These are phyloP conservation scores for Lepeophtheirus nordmannii DNA, from an alignment of 2,888 invertebrate genomes.

Conservation along the genomic window DNA sequence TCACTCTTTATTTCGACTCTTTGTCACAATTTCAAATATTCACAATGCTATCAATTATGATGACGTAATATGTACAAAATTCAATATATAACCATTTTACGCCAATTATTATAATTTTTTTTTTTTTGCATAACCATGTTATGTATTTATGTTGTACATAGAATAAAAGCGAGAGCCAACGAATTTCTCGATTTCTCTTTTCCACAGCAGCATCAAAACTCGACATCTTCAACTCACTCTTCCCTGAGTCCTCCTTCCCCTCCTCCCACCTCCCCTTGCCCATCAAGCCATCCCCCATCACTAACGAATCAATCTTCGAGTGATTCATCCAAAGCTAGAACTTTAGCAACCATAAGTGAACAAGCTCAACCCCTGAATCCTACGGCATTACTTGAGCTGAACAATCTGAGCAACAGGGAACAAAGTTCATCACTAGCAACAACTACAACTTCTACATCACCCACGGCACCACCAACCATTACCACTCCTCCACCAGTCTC, in stretches of 20 bases:
- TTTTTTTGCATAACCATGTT: too few relatives aligned
- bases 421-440: background rate
- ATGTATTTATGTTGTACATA: too few relatives aligned
- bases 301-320: background rate
- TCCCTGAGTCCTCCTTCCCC: background rate
- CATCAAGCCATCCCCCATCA: background rate
- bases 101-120: too few relatives aligned
- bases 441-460: background rate
- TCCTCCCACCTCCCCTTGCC: background rate
- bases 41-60: too few relatives aligned
- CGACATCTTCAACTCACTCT: background rate
- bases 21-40: too few relatives aligned
- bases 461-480: background rate
- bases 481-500: too few relatives aligned
- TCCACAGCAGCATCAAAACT: background rate
- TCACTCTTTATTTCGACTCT: too few relatives aligned
- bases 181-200: background rate
- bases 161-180: too few relatives aligned
- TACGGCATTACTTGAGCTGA: background rate
- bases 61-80: too few relatives aligned
- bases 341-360: background rate
- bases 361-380: constrained; percentile 1
- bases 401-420: background rate
- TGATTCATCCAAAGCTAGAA: background rate
- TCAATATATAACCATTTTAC: too few relatives aligned